Conservation (phyloP, 2,797 vertebrate genomes). For the Cuculus canorus region DNA sequence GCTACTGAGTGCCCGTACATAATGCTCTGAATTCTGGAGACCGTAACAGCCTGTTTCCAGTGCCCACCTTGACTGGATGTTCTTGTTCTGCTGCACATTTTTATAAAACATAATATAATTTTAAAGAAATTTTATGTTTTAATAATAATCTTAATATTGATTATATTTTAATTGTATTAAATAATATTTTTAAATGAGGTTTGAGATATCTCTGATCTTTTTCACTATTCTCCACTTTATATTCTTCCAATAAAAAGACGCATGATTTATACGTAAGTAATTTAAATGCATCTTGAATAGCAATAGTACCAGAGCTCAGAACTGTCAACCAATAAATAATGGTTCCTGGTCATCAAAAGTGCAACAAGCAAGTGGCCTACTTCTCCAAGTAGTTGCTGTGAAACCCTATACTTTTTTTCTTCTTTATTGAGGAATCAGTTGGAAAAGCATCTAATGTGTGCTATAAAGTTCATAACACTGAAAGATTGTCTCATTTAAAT, state of each 20-base stretch:
- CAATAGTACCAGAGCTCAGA: not conserved
- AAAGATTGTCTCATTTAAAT: not conserved
- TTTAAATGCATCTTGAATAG: not conserved
- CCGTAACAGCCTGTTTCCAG: not conserved
- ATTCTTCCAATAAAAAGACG: not conserved
- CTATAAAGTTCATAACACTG: not conserved
- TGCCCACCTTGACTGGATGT: not conserved
- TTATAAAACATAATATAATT: not conserved
- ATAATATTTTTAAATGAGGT: not conserved
- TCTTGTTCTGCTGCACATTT: not conserved
- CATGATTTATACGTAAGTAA: not conserved
- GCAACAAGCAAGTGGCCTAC: not conserved
- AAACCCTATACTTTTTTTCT: not conserved
- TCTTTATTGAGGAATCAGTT: not conserved
- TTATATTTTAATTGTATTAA: not conserved
- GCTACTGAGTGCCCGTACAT: not conserved
- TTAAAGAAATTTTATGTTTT: not conserved
- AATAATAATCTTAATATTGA: not conserved
- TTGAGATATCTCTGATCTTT: not conserved
- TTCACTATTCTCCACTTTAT: not conserved
- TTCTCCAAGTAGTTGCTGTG: not conserved
- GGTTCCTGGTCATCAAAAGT: not conserved
- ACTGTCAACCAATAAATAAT: not conserved
- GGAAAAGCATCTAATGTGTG: not conserved
- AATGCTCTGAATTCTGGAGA: not conserved